Evolutionary conservation across 2,113 vertebrate genomes (phyloP), one percentile per base, ranked within the genome.

Genomic region (Orycteropus afer): DNA sequence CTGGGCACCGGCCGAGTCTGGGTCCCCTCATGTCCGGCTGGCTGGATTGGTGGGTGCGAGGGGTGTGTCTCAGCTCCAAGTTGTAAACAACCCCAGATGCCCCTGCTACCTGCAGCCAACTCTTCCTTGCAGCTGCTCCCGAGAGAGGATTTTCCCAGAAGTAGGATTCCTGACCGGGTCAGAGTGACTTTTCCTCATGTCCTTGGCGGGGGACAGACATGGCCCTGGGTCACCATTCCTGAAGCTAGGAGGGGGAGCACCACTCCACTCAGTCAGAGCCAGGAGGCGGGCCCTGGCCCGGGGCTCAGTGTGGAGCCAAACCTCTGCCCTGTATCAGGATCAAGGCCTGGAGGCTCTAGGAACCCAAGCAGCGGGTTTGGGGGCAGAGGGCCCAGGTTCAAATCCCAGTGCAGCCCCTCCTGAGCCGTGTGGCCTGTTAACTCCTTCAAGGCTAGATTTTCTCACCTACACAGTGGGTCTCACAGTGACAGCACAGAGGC

Each of bases 1-100:
- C 1, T 11, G 6, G n/a, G 5, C 42, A 5, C 22, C 23, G 47
- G 22, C 82, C 6, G 47, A 47, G 49, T 0, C 49, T 25, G 5
- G 45, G 37, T 25, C 42, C 9, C 2, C 0, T 12, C 1, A 0
- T 0, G 37, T 42, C 61, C 27, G 7, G 3, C 23, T n/a, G 5
- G n/a, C 51, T 1, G n/a, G 42, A 12, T n/a, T 29, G 79, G 34
- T 20, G 80, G 51, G 29, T 4, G 32, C 45, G 15, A 0, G 49
- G 80, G 74, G 32, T 23, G 67, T 89, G n/a, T 47, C 59, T 27
- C 0, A 1, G 63, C 74, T 45, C 29, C 0, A 0, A n/a, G 61
- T 7, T 27, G 5, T 63, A 45, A 65, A 67, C 86, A 57, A 47
- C 55, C 67, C 86, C 49, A n/a, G 61, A 61, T 29, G 81, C 29